These are phyloP conservation scores for Thamnophis sirtalis DNA, from an alignment of 2,113 vertebrate genomes.

Conservation along the genomic window DNA sequence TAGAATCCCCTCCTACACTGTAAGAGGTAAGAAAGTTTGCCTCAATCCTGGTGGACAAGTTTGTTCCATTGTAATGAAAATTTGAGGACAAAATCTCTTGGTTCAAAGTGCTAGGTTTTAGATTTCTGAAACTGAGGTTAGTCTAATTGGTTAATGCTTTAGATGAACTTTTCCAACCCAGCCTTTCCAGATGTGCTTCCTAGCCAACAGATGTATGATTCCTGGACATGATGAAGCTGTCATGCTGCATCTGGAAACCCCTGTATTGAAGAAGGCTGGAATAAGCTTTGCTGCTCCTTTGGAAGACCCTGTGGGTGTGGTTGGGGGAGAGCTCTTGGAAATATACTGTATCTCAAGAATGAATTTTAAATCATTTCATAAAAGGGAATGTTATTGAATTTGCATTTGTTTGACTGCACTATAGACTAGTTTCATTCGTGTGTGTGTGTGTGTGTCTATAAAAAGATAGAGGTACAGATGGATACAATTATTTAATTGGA, in stretches of 20 bases:
- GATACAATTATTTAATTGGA: background rate
- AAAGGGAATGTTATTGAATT: background rate
- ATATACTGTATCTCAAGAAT: background rate
- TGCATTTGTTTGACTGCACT: background rate
- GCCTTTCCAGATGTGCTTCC: background rate
- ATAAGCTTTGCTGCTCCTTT: background rate
- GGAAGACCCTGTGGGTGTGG: background rate
- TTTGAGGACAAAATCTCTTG: conserved; percentile 41
- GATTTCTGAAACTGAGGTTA: conserved; percentile 9
- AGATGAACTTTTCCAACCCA: background rate
- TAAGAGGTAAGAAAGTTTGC: background rate
- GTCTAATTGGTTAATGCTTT: background rate
- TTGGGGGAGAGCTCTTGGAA: background rate
- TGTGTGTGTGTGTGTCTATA: background rate
- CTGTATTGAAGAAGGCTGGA: background rate
- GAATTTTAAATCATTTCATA: conserved; percentile 27
- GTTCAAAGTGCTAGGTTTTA: conserved; percentile 48
- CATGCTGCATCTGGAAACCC: background rate
- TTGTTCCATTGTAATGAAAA: background rate
- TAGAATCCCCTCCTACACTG: background rate
- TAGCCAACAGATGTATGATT: background rate
- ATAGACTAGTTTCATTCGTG: background rate
- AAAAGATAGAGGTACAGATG: background rate
- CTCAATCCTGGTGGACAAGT: background rate
- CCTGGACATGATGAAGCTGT: background rate